Evolutionary conservation across 2,888 invertebrate genomes (phyloP).

Genomic region (Cerceris ruficornis): DNA sequence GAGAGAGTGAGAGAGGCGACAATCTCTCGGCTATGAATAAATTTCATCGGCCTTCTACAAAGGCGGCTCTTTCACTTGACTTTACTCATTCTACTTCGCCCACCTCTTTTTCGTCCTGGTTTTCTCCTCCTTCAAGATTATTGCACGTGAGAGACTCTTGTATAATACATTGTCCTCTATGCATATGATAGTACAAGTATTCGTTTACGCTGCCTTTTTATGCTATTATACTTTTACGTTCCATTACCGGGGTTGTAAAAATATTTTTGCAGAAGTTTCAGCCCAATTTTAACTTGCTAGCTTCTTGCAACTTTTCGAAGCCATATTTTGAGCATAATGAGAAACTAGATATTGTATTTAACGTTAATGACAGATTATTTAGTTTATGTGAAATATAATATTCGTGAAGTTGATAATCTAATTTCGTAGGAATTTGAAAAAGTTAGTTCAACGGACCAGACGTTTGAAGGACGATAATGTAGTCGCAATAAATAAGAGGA

Average conservation of each 20-base stretch:
- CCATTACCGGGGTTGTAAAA: not conserved
- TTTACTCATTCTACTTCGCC: conserved; percentile 27
- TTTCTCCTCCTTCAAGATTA: conserved; percentile 35
- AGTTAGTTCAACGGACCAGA: too few species aligned
- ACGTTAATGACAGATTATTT: too few species aligned
- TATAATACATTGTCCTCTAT: conserved; percentile 12
- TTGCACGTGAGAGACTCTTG: conserved; percentile 29
- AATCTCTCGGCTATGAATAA: conserved; percentile 61
- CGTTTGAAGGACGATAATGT: too few species aligned
- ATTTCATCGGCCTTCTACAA: conserved; percentile 50
- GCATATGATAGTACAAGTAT: conserved; percentile 1
- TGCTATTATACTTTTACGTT: not conserved
- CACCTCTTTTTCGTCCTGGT: not conserved
- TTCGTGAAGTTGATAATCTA: too few species aligned
- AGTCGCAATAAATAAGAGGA: too few species aligned
- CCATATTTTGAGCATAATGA: too few species aligned
- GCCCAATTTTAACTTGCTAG: not conserved
- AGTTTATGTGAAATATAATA: too few species aligned
- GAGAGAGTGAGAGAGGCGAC: conserved; percentile 48
- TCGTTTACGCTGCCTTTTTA: not conserved
- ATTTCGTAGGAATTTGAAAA: too few species aligned
- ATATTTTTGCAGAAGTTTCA: not conserved
- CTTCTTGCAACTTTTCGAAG: too few species aligned
- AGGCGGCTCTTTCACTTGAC: conserved; percentile 41
- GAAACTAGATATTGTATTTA: too few species aligned